These are phyloP conservation scores for Bucco capensis DNA, from an alignment of 2,113 vertebrate species.

Conservation along the genomic window DNA sequence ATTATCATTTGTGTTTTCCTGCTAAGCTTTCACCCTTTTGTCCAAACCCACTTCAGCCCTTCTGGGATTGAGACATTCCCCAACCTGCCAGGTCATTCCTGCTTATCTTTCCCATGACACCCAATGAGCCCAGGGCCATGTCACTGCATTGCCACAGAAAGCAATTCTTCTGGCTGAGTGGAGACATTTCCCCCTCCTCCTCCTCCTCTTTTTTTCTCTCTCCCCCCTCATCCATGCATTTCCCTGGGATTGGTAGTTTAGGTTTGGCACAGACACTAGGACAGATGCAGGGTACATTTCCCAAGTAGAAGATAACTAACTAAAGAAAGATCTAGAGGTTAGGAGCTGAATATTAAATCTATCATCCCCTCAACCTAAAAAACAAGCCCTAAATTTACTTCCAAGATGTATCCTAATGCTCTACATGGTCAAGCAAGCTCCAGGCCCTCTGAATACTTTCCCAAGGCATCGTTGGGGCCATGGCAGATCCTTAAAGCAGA, in stretches of 20 bases:
- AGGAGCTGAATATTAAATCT: slow-evolving; percentile 72
- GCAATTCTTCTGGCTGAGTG: slow-evolving; percentile 73
- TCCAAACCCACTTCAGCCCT: slow-evolving; percentile 49
- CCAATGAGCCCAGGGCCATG: slow-evolving; percentile 50
- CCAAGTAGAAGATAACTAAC: background rate
- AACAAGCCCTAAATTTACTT: slow-evolving; percentile 57
- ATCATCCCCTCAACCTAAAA: background rate
- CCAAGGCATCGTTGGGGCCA: slow-evolving; percentile 67
- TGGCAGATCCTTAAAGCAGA: slow-evolving; percentile 69
- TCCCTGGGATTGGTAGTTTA: background rate
- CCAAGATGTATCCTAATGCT: slow-evolving; percentile 69
- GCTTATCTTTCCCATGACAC: slow-evolving; percentile 81
- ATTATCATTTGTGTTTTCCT: slow-evolving; percentile 70
- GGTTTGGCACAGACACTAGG: slow-evolving; percentile 55
- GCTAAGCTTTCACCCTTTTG: slow-evolving; percentile 66
- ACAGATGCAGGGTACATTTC: slow-evolving; percentile 69
- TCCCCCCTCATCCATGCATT: too few species aligned
- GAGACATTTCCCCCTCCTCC: slow-evolving; percentile 53
- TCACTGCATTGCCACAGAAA: slow-evolving; percentile 61
- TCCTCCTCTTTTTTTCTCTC: too few species aligned
- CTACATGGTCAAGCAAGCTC: slow-evolving; percentile 70
- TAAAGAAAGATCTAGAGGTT: slow-evolving; percentile 37
- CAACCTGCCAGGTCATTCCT: slow-evolving; percentile 66
- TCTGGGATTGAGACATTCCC: slow-evolving; percentile 64
- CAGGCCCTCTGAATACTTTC: slow-evolving; percentile 62